Base-by-base conservation (phyloP, 2,113 vertebrate genomes). In the Petrocephalus zakoni region DNA sequence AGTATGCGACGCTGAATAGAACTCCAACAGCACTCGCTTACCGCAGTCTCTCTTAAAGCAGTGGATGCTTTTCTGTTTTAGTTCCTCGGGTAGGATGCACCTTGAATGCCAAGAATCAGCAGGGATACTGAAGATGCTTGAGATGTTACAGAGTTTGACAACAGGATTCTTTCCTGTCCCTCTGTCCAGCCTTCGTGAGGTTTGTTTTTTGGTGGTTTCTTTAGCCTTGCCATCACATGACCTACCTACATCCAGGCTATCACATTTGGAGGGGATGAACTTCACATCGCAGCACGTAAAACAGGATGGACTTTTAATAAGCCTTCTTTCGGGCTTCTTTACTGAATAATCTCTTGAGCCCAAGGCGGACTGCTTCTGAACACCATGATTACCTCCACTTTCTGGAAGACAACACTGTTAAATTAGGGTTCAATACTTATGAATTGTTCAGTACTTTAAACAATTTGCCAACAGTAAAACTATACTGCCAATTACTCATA, bases 131-230 rank as follows among this genome's bases (percentile, higher is more conserved):
- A 29, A 72, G 19, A 49, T 46, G 15, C 86, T 89, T 19, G 47
- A 47, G 42, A 89, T 55, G 37, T 89, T 52, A 56, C 88, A 89
- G 37, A 86, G 88, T 6, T 86, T 72, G 19, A 89, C 83, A 78
- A 86, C 34, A 47, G 88, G 84, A 56, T 78, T 19, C 2, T 56
- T 75, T 75, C n/a, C 34, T 72, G 72, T 56, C 11, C 29, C 53
- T 83, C 46, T 21, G 46, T 72, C 51, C 29, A 29, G 21, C 8
- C 9, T 86, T n/a, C 34, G 46, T 15, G 61, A 86, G 29, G 56
- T 5, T 47, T 64, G 82, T 4, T 68, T 49, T 49, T 52, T 61
- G 46, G 9, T 89, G 42, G 4, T 9, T 46, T 75, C 84, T 78
- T 68, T 55, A 78, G 47, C 53, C 42, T 17, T 47, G 47, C 25